Conservation (phyloP, 2,113 vertebrate genomes). For the Hippopotamus amphibius region DNA sequence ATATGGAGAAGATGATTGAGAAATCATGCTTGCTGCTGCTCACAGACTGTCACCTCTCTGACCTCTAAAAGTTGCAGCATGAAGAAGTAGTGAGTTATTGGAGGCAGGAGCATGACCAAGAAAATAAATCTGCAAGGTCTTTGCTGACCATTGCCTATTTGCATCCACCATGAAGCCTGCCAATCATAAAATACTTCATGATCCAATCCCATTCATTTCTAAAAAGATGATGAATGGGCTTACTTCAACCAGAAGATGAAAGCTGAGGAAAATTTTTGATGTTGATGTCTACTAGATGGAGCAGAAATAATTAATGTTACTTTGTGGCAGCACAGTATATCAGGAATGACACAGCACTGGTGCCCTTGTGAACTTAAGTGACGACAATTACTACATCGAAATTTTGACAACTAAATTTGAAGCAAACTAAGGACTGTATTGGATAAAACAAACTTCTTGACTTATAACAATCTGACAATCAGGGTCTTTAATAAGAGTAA, state of each 20-base stretch:
- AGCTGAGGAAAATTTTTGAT: constrained; percentile 64
- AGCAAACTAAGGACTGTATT: constrained; percentile 48
- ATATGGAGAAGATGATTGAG: not conserved
- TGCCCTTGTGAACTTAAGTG: constrained; percentile 38
- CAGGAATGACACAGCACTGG: constrained; percentile 38
- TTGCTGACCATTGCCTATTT: constrained; percentile 71
- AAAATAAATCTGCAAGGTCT: constrained; percentile 75
- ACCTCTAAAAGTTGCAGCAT: constrained; percentile 70
- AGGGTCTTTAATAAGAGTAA: constrained; percentile 69
- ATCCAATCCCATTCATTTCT: constrained; percentile 59
- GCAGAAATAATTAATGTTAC: constrained; percentile 78
- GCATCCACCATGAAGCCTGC: constrained; percentile 54
- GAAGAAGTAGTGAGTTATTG: constrained; percentile 47
- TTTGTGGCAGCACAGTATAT: constrained; percentile 54
- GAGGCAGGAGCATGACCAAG: constrained; percentile 64
- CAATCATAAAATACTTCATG: constrained; percentile 79
- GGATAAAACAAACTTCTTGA: constrained; percentile 73
- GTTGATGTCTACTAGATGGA: constrained; percentile 68
- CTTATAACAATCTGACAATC: constrained; percentile 70
- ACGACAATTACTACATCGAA: constrained; percentile 36
- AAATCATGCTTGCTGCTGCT: not conserved
- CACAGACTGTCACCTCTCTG: constrained; percentile 19
- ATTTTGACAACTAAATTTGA: constrained; percentile 77
- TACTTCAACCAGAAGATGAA: constrained; percentile 71
- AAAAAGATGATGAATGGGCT: constrained; percentile 71